Percentiles rank a stretch among this genome's conserved stretches.
Conservation (phyloP, 2,888 invertebrate species). For the Plebejus argus region DNA sequence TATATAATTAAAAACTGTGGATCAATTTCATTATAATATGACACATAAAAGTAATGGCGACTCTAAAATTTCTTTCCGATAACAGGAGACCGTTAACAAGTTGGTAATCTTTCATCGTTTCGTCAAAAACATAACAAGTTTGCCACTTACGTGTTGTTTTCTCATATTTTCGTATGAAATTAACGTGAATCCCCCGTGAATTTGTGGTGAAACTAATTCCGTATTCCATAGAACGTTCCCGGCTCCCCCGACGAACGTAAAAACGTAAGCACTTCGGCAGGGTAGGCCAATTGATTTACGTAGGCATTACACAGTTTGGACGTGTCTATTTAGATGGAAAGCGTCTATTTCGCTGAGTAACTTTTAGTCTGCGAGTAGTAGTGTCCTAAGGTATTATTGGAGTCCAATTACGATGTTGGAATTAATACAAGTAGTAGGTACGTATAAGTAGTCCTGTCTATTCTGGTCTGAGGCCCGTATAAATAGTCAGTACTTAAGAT, state of each 20-base stretch:
- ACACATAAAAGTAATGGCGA: no score
- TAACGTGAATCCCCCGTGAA: not conserved
- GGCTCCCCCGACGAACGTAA: constrained; percentile 6
- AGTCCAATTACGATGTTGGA: no score
- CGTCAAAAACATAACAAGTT: not conserved
- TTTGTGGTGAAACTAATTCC: constrained; percentile 1
- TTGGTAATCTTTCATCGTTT: no score
- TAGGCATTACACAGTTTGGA: not conserved
- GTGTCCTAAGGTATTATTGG: no score
- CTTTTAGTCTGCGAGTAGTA: not conserved
- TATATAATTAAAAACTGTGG: no score
- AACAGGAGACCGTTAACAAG: no score
- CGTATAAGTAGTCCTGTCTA: no score
- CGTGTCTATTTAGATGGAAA: constrained; percentile 1
- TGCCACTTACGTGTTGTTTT: not conserved
- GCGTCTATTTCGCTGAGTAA: not conserved
- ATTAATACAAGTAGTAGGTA: no score
- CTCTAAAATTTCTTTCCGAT: no score
- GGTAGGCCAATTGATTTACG: not conserved
- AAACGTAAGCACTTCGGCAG: not conserved
- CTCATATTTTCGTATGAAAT: constrained; percentile 12
- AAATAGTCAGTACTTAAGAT: no score
- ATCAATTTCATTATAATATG: no score
- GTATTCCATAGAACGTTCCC: constrained; percentile 1
- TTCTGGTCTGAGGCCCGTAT: no score